Evolutionary conservation across 2,113 vertebrate species (phyloP), one percentile per base, ranked within the genome.

Genomic region (Ammodytes dubius): DNA sequence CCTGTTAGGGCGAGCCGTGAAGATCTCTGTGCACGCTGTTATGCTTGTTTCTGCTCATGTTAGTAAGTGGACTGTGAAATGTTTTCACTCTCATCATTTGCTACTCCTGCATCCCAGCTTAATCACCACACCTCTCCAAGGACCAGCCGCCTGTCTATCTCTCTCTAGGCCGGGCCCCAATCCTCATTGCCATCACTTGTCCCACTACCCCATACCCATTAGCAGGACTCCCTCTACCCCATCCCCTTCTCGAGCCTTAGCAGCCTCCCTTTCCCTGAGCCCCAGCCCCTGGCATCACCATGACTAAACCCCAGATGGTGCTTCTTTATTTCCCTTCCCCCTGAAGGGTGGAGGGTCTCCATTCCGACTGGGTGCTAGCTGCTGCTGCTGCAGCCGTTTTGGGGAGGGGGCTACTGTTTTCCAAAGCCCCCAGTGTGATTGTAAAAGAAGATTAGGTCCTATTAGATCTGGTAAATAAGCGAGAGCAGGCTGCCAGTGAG

Each of bases 231-330:
- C 52, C 74, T 68, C 47, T 67, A 27, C 83, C 86, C 84, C 69
- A 52, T 79, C 79, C 75, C 47, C 63, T 78, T 60, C 74, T 64
- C 6, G 7, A 79, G 76, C 84, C 78, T 81, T 81, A 87, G 69
- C 74, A 76, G 77, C 49, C 86, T 69, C 57, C 63, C 81, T 79
- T 46, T 85, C 73, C 69, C 82, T 69, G 79, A 85, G 82, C 87
- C 86, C 77, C 86, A 68, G 89, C 89, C 85, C 90, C 89, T 95
- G 94, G 95, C 94, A 95, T 92, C 92, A 95, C 94, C 94, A 94
- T 94, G 93, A 95, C 94, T 95, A 95, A 95, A 94, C 90, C 93
- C 92, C 94, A 95, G 95, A 95, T 95, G 94, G 94, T 95, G 90
- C 87, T 79, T 93, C 88, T 93, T 93, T 92, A 80, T 92, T 91